Base-by-base conservation (phyloP, 2,888 invertebrate species). In the Orchesellides sinensis region DNA sequence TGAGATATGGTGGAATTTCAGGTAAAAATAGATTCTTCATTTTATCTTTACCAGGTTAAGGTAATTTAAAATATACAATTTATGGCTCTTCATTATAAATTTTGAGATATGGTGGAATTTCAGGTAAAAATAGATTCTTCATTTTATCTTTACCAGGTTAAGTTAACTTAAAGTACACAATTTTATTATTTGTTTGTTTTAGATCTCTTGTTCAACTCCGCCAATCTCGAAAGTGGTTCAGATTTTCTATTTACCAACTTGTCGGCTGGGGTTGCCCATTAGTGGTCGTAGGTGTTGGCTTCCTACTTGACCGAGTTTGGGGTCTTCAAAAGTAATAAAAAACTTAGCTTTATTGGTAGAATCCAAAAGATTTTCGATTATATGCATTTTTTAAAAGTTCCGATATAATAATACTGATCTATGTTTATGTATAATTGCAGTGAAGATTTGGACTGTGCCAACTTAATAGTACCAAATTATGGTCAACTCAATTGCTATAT, bases 401-500 rank as follows among this genome's bases (percentile, higher is more conserved):
- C 12, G 35, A 49, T n/a, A 49, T 17, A n/a, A 49, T 49, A 49
- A n/a, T n/a, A 49, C 49, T 49, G 4, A n/a, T 49, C n/a, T 49
- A 8, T 49, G n/a, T 10, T 49, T 10, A 49, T 17, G 27, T 25
- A 6, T 29, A 12, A 65, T 65, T 32, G 12, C 54, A 84, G 83
- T 45, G 69, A 74, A 27, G 66, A 79, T n/a, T 59, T 85, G n/a
- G 85, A 85, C 52, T 85, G 85, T 29, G 35, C 82, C 0, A 77
- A 56, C 25, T 17, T 85, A 12, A 66, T 83, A n/a, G 54, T 74
- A 0, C 85, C 85, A 12, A 85, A 85, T 56, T 85, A 85, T 40
- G 85, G 85, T 0, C 85, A 84, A 40, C 35, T 81, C 8, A 85
- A 85, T 63, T 85, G 85, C 54, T 85, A 85, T 70, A 68, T 85